Base-by-base conservation (phyloP, 2,113 vertebrate genomes). In the Thamnophis sirtalis region DNA sequence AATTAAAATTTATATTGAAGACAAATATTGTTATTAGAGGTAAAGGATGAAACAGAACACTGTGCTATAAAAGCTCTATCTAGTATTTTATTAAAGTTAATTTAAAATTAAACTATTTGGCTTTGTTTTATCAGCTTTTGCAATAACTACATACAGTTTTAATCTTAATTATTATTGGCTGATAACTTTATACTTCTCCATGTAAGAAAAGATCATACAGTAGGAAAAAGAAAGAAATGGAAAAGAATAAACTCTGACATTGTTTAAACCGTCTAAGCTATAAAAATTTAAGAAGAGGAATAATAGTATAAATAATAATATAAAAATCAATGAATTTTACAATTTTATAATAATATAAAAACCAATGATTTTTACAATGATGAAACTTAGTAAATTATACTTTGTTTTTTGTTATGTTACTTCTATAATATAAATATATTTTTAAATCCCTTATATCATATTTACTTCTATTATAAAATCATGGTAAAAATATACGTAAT, bases 381-480 rank as follows among this genome's bases (percentile, higher is more conserved):
- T 19, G 43, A 68, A n/a, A 54, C 48, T 0, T 5, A 73, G n/a
- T 33, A 73, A 73, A 73, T 68, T 73, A 73, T 73, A 5, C 63
- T 73, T 28, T 17, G 53, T 24, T 3, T 4, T 0, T 8, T 38
- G 3, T 33, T 38, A 58, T 85, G 90, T 85, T 24, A 43, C 90
- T 92, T 63, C 89, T 91, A 54, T 26, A 28, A 26, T 48, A 68
- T 33, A 63, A 33, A 51, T 33, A 33, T 68, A 51, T 38, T 21
- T 22, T 33, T 55, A 53, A 87, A 54, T 55, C n/a, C 55, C 9
- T 89, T 91, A 86, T 93, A 0, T 51, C 22, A 2, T 38, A 90
- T 93, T 51, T 13, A 94, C 96, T 96, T 95, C 91, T 49, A 93
- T 96, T 93, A 94, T 91, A 92, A 93, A 94, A 94, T 90, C 91